Conservation (phyloP, 2,113 vertebrate species). For the Megaceryle maxima region DNA sequence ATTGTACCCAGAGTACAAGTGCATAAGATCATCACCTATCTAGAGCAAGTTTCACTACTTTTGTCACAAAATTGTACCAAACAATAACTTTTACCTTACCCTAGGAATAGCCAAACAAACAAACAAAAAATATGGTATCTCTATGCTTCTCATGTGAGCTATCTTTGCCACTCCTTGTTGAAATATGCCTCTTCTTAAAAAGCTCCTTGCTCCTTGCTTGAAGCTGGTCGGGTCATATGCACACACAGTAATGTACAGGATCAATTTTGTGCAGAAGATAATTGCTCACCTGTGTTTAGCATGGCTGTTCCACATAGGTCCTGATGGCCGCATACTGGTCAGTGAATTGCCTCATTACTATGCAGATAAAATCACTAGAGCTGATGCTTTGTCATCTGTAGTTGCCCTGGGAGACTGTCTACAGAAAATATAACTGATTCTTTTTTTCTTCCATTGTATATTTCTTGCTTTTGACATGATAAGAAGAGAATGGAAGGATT, state of each 20-base stretch:
- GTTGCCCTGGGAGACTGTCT: not conserved
- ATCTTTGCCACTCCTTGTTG: not conserved
- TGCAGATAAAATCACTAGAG: not conserved
- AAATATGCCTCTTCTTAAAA: not conserved
- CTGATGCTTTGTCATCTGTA: not conserved
- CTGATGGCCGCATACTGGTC: not conserved
- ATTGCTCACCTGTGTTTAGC: not conserved
- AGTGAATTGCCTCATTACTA: not conserved
- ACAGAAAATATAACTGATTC: not conserved
- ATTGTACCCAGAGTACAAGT: not conserved
- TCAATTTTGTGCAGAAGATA: not conserved
- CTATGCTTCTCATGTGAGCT: not conserved
- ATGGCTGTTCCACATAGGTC: not conserved
- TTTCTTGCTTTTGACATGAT: not conserved
- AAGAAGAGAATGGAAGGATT: not conserved
- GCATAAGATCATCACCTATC: not conserved
- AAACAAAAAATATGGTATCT: fast-evolving
- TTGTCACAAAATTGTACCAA: not conserved
- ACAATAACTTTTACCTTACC: not conserved
- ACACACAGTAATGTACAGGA: not conserved
- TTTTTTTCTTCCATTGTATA: not conserved
- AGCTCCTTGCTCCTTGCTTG: not conserved
- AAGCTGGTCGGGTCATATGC: not conserved
- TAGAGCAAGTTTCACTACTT: not conserved
- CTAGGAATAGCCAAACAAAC: not conserved